Evolutionary conservation across 2,797 vertebrate genomes (phyloP), one percentile per base, ranked within the genome.

Genomic region (Lagodon rhomboides): DNA sequence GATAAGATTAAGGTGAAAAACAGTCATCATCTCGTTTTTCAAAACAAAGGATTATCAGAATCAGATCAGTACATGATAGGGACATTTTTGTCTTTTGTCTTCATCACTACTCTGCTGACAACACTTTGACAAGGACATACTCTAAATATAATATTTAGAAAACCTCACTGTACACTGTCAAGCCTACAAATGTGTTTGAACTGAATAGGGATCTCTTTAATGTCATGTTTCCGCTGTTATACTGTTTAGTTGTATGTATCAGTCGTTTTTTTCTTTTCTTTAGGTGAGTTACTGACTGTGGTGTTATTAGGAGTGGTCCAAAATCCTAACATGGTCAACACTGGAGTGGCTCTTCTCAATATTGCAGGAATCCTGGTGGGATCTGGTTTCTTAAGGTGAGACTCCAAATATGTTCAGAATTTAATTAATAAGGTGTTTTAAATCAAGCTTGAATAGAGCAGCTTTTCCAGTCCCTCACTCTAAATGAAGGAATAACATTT

Each of bases 321-420:
- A 84, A 95, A 98, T 86, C 96, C 97, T 17, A 96, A 97, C 70
- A 95, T 97, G 87, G 96, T 97, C 83, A 99, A 98, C 90, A 97
- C 96, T 1, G 94, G 95, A 0, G 94, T 97, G 88, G 95, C 97
- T 65, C 92, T 99, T 58, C 95, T 99, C 67, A 97, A 96, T 79
- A 94, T 97, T 18, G 96, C 97, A 43, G 98, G 98, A 23, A 93
- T 98, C 86, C 64, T 97, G 73, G 89, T 96, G 73, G 98, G 98
- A 83, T 97, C 97, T 0, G 98, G 98, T 66, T 96, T 99, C 38
- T 87, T 99, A 55, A 97, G 98, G 98, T 99, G 90, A 89, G 75
- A 72, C 11, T 38, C 4, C 3, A 27, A 43, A 59, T 27, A 11
- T 44, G 1, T 18, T 71, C 65, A 43, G 12, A 15, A 49, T 69